A percentile compares a stretch with the other conserved stretches of the same genome.
These are phyloP conservation scores for Galerucella pusilla DNA, from an alignment of 2,888 invertebrate genomes.

Conservation along the genomic window DNA sequence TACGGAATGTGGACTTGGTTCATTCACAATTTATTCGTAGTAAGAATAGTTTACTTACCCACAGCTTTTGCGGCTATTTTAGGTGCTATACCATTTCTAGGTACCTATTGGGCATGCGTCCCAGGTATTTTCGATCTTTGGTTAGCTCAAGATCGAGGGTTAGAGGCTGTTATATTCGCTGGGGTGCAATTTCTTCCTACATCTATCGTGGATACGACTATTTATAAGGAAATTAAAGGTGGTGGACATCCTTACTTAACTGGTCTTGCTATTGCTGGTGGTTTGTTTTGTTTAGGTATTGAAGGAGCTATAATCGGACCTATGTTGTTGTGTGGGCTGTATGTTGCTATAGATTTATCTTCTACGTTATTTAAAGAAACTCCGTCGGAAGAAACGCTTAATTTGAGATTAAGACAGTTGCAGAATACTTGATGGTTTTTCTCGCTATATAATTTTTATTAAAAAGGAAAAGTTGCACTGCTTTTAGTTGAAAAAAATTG, in stretches of 20 bases:
- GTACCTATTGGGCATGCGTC: constrained; percentile 94
- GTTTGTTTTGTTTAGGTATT: constrained; percentile 96
- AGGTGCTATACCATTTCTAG: constrained; percentile 95
- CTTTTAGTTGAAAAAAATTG: not conserved
- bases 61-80: constrained; percentile 89
- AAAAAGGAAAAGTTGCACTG: not conserved
- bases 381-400: constrained; percentile 70
- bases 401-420: constrained; percentile 36
- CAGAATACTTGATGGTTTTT: constrained; percentile 24
- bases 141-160: constrained; percentile 87
- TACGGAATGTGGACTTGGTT: constrained; percentile 99
- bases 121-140: constrained; percentile 96
- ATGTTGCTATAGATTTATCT: constrained; percentile 90
- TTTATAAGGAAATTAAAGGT: constrained; percentile 97
- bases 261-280: constrained; percentile 96
- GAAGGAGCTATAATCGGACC: constrained; percentile 98
- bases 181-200: constrained; percentile 90
- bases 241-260: constrained; percentile 96
- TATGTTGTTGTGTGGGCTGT: constrained; percentile 90
- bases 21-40: constrained; percentile 93
- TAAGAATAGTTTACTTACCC: constrained; percentile 94
- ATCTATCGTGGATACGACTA: constrained; percentile 92
- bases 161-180: constrained; percentile 84
- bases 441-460: not conserved
- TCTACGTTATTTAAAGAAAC: constrained; percentile 76